Evolutionary conservation across 1,140 invertebrate species (phyloP).

Genomic region (Berghia stephanieae): DNA sequence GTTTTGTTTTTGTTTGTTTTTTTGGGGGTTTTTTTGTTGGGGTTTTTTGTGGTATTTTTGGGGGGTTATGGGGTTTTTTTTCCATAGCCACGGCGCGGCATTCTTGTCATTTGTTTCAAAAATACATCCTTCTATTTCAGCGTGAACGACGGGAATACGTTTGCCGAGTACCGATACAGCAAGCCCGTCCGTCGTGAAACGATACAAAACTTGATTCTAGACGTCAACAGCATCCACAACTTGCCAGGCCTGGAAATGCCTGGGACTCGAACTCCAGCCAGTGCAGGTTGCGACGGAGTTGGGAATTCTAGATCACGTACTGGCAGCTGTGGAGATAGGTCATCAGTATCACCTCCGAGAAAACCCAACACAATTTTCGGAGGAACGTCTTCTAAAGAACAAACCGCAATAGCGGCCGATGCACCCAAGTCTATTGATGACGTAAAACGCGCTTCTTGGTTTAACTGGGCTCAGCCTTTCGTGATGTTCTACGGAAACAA

Average conservation of each 20-base stretch:
- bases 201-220: background rate
- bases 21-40: too few relatives aligned
- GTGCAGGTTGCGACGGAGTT: too few relatives aligned
- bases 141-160: background rate
- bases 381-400: background rate
- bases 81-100: too few relatives aligned
- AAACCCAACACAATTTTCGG: background rate
- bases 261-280: background rate
- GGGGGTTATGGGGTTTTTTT: too few relatives aligned
- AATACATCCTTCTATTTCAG: background rate
- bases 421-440: too few relatives aligned
- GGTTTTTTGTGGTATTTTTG: too few relatives aligned
- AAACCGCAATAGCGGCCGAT: slow-evolving; percentile 9
- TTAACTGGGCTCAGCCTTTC: too few relatives aligned
- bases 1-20: too few relatives aligned
- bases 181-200: background rate
- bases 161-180: background rate
- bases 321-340: background rate
- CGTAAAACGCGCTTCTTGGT: too few relatives aligned
- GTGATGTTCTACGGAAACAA: too few relatives aligned
- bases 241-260: background rate
- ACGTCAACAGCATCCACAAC: background rate
- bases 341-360: background rate
- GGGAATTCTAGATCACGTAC: background rate
- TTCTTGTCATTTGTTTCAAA: background rate